A percentile compares a stretch with the other conserved stretches of the same genome.
These are phyloP conservation scores for Lophura swinhoii DNA, from an alignment of 2,797 vertebrate species.

Conservation along the genomic window DNA sequence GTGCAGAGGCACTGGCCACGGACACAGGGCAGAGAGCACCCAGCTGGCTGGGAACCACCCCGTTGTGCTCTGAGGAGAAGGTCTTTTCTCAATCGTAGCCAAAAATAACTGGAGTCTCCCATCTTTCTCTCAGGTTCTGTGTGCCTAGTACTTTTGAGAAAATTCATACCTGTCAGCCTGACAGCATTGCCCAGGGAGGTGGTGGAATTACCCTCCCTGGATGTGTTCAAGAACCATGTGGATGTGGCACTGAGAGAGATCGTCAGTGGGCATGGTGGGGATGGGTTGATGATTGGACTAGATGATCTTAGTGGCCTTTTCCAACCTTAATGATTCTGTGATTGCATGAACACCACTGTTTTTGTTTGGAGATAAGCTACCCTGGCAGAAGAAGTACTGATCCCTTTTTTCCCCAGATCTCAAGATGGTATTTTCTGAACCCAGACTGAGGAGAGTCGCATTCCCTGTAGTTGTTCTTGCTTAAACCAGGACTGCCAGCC, in stretches of 20 bases:
- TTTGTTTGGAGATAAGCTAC: not conserved
- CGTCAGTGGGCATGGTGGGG: too few species aligned
- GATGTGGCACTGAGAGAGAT: too few species aligned
- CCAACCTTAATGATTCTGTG: too few species aligned
- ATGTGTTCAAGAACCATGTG: too few species aligned
- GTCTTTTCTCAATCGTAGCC: not conserved
- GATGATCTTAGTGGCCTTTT: too few species aligned
- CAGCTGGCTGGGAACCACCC: not conserved
- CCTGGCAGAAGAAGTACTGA: not conserved
- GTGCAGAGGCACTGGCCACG: not conserved
- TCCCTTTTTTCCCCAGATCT: not conserved
- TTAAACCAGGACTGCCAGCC: accelerated
- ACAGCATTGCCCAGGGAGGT: too few species aligned
- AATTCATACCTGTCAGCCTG: not conserved
- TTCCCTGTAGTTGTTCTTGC: not conserved
- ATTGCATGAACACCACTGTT: not conserved
- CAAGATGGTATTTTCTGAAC: not conserved
- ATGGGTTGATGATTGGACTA: too few species aligned
- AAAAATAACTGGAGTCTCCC: not conserved
- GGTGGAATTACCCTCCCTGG: too few species aligned
- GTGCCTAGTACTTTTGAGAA: not conserved
- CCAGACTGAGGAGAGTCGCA: not conserved
- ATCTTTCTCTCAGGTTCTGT: not conserved
- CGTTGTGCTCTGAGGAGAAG: too few species aligned
- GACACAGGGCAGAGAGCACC: not conserved